A percentile compares a stretch with the other conserved stretches of the same genome.
phyloP scores from a whole-genome alignment of 2,888 invertebrate species.

The Sinhomidia bicolor region DNA sequence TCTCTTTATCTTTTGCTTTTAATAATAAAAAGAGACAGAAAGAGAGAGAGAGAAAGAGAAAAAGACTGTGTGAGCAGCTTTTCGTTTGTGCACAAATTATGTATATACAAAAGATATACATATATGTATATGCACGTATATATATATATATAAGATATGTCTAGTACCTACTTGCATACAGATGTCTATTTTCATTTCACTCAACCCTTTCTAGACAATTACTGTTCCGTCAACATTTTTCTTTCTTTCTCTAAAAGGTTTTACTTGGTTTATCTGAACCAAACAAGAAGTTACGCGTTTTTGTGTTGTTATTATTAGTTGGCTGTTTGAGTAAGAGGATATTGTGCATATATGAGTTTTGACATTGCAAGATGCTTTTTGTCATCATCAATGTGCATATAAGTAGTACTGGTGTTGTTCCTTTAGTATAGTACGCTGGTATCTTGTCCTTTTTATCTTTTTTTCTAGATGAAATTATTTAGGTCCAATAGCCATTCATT shows the following conservation, averaged over 20 bases:
- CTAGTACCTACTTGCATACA: no score
- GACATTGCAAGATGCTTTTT: no score
- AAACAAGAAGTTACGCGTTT: neutral
- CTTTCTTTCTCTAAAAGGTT: neutral
- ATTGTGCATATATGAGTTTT: no score
- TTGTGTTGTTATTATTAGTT: no score
- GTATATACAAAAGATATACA: neutral
- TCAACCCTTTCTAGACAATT: neutral
- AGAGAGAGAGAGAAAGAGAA: no score
- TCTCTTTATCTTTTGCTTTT: neutral
- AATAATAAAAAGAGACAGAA: conserved; percentile 2
- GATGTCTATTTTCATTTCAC: neutral
- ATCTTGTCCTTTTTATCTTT: no score
- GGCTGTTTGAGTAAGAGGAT: neutral
- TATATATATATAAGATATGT: neutral
- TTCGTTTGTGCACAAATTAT: neutral
- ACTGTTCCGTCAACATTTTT: neutral
- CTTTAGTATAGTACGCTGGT: no score
- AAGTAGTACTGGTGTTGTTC: no score
- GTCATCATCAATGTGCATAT: neutral
- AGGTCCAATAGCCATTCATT: no score
- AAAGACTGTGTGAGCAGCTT: neutral
- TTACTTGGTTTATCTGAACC: neutral
- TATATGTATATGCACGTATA: neutral
- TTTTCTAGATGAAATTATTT: no score